phyloP scores from a whole-genome alignment of 2,797 vertebrate species.

The Poeciliopsis gracilis region DNA sequence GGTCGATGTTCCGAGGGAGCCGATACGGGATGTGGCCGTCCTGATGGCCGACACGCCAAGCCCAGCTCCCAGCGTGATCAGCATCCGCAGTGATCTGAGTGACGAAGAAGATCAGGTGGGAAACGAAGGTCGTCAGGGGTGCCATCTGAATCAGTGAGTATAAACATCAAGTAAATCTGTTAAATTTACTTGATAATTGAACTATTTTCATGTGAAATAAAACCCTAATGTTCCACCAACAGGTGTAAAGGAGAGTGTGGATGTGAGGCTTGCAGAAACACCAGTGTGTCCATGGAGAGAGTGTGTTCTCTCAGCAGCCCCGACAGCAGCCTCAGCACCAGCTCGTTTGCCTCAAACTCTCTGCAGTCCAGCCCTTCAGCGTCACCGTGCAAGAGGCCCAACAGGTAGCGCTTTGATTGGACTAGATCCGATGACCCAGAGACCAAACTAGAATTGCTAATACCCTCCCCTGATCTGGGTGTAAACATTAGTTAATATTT shows the following conservation, averaged over 20 bases:
- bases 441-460: background rate
- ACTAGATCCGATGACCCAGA: background rate
- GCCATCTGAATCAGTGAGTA: conserved; percentile 85
- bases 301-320: conserved; percentile 97
- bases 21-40: conserved; percentile 84
- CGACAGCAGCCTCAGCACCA: conserved; percentile 95
- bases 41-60: conserved; percentile 90
- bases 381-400: conserved; percentile 88
- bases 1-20: conserved; percentile 74
- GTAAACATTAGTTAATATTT: background rate
- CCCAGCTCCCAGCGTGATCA: conserved; percentile 91
- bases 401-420: conserved; percentile 83
- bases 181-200: background rate
- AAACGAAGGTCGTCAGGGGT: conserved; percentile 74
- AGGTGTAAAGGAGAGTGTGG: conserved; percentile 92
- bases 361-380: conserved; percentile 92
- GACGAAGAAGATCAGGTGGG: conserved; percentile 84
- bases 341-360: conserved; percentile 87
- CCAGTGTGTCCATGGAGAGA: conserved; percentile 91
- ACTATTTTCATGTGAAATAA: background rate
- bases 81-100: conserved; percentile 90
- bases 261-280: conserved; percentile 93
- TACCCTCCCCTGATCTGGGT: background rate
- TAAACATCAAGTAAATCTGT: no score
- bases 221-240: conserved; percentile 1